Evolutionary conservation across 2,113 vertebrate genomes (phyloP), one percentile per base, ranked within the genome.

Genomic region (Salvelinus namaycush): DNA sequence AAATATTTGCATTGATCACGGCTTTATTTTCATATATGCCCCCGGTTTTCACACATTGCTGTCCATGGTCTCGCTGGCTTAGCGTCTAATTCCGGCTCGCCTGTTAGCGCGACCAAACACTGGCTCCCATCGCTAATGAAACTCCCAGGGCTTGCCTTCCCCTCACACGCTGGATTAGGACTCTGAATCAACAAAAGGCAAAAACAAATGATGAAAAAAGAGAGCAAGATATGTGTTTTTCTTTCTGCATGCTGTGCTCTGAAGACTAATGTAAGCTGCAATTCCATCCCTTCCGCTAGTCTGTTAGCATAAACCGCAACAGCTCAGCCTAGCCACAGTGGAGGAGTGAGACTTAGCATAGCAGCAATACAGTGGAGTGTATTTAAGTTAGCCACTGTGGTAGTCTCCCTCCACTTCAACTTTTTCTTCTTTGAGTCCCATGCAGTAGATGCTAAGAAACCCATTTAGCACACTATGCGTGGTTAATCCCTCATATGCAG

Each of bases 61-160:
- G 26, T 80, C 72, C 78, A 86, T 82, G 84, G 82, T 81, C 74
- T 77, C 64, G 29, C 49, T 60, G 60, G 70, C 76, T 80, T 81
- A 77, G 73, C 34, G 13, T 84, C 68, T 84, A 82, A 84, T 84
- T 84, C 82, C 80, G 72, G 70, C 57, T 75, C 71, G 68, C 70
- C 75, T 76, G 44, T 77, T 81, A 76, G 80, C 74, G 67, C 67
- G 39, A 31, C 54, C 70, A 73, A 79, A 79, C 77, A 68, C 39
- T 18, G 78, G 49, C 77, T 26, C 51, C 81, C 79, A 76, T 77
- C 68, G 29, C 69, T 66, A 76, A 80, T 84, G 79, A 81, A 81
- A 66, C 76, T 68, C 76, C 57, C 4, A 59, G 60, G 76, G 76
- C 70, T 73, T 6, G 12, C 70, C 57, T 77, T 70, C 68, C 68